Percentiles rank a stretch among this genome's conserved stretches.
These are phyloP conservation scores for Alouatta palliata DNA, from an alignment of 2,113 vertebrate genomes.

Conservation along the genomic window DNA sequence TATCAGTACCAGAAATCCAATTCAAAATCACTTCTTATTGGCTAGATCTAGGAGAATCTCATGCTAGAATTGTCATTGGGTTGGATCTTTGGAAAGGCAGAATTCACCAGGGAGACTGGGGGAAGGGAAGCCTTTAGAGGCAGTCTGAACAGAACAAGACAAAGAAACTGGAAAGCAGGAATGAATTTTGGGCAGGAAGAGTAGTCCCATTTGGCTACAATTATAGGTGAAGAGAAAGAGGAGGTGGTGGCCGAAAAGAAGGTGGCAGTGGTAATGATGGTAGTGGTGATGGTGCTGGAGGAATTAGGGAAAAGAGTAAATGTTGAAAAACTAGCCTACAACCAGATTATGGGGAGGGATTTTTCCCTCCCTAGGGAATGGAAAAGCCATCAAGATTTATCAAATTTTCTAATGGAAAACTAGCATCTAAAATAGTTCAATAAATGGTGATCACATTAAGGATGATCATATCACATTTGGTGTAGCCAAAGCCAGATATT, in stretches of 20 bases:
- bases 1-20: background rate
- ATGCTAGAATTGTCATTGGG: background rate
- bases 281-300: background rate
- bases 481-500: background rate
- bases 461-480: background rate
- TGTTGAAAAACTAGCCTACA: background rate
- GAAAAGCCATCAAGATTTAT: background rate
- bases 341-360: background rate
- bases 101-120: background rate
- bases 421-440: slow-evolving; percentile 10
- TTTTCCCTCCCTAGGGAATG: background rate
- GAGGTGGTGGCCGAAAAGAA: background rate
- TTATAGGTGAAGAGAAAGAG: background rate
- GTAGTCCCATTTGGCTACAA: background rate
- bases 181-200: background rate
- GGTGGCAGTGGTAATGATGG: background rate
- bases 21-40: background rate
- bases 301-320: background rate
- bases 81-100: background rate
- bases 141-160: background rate
- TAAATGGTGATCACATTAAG: background rate
- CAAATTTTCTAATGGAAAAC: slow-evolving; percentile 21
- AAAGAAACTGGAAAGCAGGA: background rate
- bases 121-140: background rate
- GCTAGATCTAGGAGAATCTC: background rate